Base-by-base conservation (phyloP, 2,888 invertebrate genomes). In the Lycocerus yunnanus region DNA sequence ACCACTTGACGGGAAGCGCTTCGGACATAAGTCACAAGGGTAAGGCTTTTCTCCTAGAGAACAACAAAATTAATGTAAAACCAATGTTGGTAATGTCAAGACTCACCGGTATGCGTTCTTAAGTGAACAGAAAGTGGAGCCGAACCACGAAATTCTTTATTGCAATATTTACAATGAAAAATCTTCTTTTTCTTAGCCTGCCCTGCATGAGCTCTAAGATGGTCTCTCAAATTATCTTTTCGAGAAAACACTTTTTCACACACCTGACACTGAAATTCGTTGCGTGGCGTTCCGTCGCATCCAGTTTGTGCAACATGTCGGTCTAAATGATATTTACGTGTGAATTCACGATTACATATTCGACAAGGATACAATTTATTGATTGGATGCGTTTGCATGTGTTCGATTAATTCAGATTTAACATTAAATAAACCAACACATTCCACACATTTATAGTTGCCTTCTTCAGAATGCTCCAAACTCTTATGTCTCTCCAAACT, bases 271-370 rank as follows among this genome's bases (percentile, higher is more conserved):
- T 89, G 88, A 81, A 88, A 90, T 21, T 87, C 87, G 69, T 89
- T 89, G 72, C 87, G 87, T 58, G 89, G 84, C 2, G 81, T 78
- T 4, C 92, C 92, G 85, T 90, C 90, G 84, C 93, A 93, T n/a
- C 92, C 92, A 68, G 90, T 92, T 81, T 93, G 92, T 59, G 89
- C 86, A 83, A 93, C 88, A 82, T 94, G 94, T 15, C 93, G 88
- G 77, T 93, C 88, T 60, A 95, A 89, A 86, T 95, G 95, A 80
- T 94, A 93, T 75, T 92, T 92, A 72, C 95, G 88, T 1, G 93
- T 93, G 85, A 95, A 95, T 76, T 91, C 90, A 80, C 91, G 92
- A 21, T 90, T 89, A 82, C 95, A 95, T 72, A 90, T 88, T 27
- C 89, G 89, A 84, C 95, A 95, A 20, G 89, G 89, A 81, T 89